Percentiles rank a stretch among this genome's conserved stretches.
Conservation (phyloP, 1,140 invertebrate species). For the Monochamus saltuarius region DNA sequence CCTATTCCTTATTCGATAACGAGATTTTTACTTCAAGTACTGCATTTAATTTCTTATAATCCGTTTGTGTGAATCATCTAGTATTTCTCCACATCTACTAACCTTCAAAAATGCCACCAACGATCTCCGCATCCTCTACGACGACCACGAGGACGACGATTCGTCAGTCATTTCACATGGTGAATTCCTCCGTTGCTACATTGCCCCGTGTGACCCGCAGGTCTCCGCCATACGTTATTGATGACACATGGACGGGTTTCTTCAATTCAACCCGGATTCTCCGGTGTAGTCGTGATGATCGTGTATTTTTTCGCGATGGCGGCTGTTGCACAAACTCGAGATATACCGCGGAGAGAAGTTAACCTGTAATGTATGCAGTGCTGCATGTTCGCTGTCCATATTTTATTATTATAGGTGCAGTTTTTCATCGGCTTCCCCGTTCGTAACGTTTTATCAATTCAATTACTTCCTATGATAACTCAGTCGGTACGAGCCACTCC, state of each 20-base stretch:
- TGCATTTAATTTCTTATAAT: no score
- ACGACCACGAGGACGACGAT: constrained; percentile 16
- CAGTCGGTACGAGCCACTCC: constrained; percentile 20
- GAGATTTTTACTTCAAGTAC: no score
- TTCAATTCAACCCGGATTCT: constrained; percentile 33
- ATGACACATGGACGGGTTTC: constrained; percentile 36
- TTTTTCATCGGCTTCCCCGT: constrained; percentile 29
- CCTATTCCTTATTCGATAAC: no score
- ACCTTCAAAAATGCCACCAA: no score
- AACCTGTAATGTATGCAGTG: constrained; percentile 29
- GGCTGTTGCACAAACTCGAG: background rate
- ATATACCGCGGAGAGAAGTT: constrained; percentile 6
- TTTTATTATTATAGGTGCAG: constrained; percentile 32
- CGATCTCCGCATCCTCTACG: no score
- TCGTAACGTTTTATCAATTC: constrained; percentile 32
- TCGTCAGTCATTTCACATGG: constrained; percentile 24
- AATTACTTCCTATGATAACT: constrained; percentile 28
- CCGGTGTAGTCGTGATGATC: constrained; percentile 27
- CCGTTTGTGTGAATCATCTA: no score
- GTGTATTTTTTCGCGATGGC: constrained; percentile 21
- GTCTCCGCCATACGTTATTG: constrained; percentile 34
- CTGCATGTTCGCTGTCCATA: constrained; percentile 33
- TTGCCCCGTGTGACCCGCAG: constrained; percentile 30
- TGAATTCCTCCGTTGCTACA: constrained; percentile 24
- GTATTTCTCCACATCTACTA: no score